These are phyloP conservation scores for Sminthurides bifidus DNA, from an alignment of 1,140 invertebrate species.

Conservation along the genomic window DNA sequence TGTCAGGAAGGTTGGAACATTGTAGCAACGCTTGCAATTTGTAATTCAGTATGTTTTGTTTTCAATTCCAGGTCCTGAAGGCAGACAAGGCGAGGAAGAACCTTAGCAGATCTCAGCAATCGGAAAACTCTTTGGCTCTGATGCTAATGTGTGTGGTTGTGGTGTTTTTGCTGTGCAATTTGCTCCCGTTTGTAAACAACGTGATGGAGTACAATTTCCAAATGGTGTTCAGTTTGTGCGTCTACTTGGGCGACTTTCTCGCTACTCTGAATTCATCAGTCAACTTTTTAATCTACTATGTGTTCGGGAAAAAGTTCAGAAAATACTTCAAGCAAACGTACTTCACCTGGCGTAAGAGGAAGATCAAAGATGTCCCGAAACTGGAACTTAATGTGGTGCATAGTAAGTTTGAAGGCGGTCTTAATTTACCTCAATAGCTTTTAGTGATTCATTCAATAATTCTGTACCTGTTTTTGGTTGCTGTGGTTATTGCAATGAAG, in stretches of 20 bases:
- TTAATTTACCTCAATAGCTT: too few species aligned
- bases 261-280: slow-evolving; percentile 93
- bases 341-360: not conserved
- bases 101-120: slow-evolving; percentile 61
- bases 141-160: slow-evolving; percentile 87
- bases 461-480: too few species aligned
- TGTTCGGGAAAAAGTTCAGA: slow-evolving; percentile 87
- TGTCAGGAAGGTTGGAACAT: not conserved
- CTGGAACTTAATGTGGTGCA: too few species aligned
- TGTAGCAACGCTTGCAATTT: too few species aligned
- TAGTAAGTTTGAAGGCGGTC: too few species aligned
- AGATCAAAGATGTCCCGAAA: too few species aligned
- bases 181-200: slow-evolving; percentile 77
- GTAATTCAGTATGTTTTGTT: not conserved
- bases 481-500: too few species aligned
- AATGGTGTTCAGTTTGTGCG: not conserved
- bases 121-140: slow-evolving; percentile 78
- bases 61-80: slow-evolving; percentile 52
- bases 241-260: slow-evolving; percentile 56
- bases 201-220: slow-evolving; percentile 66
- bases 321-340: slow-evolving; percentile 33
- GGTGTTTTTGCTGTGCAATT: slow-evolving; percentile 84
- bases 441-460: too few species aligned
- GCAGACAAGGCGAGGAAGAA: slow-evolving; percentile 68
- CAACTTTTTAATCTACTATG: slow-evolving; percentile 94